Evolutionary conservation across 2,113 vertebrate genomes (phyloP).

Genomic region (Condylura cristata): DNA sequence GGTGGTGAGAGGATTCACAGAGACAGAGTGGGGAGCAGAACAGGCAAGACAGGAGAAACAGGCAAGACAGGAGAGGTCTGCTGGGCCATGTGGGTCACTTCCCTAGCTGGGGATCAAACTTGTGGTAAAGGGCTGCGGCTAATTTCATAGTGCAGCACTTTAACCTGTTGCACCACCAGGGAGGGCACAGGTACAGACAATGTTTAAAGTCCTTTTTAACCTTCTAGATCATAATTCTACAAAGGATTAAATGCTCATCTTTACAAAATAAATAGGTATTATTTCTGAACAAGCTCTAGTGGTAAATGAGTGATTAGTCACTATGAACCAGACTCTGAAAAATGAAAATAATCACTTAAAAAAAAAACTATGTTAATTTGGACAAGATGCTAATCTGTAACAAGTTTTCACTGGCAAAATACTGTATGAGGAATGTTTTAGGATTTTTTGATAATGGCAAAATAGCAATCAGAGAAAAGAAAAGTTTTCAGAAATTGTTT

Average conservation of each 20-base stretch:
- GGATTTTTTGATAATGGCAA: not conserved
- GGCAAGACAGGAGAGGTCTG: too few species aligned
- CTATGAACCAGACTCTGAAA: not conserved
- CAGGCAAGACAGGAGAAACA: too few species aligned
- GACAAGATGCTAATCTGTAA: not conserved
- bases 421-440: not conserved
- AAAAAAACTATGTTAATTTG: not conserved
- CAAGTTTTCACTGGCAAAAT: not conserved
- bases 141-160: too few species aligned
- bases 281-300: slow-evolving; percentile 28
- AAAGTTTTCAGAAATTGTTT: slow-evolving; percentile 23
- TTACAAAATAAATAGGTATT: not conserved
- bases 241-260: not conserved
- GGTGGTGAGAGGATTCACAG: too few species aligned
- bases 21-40: too few species aligned
- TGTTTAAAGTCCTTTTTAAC: not conserved
- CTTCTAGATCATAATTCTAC: slow-evolving; percentile 9
- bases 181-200: not conserved
- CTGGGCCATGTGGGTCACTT: too few species aligned
- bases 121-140: too few species aligned
- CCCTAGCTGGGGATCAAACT: too few species aligned
- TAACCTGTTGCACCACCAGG: too few species aligned
- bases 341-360: not conserved
- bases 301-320: not conserved
- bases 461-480: not conserved